Evolutionary conservation across 2,113 vertebrate genomes (phyloP), one percentile per base, ranked within the genome.

Genomic region (Gulo gulo): DNA sequence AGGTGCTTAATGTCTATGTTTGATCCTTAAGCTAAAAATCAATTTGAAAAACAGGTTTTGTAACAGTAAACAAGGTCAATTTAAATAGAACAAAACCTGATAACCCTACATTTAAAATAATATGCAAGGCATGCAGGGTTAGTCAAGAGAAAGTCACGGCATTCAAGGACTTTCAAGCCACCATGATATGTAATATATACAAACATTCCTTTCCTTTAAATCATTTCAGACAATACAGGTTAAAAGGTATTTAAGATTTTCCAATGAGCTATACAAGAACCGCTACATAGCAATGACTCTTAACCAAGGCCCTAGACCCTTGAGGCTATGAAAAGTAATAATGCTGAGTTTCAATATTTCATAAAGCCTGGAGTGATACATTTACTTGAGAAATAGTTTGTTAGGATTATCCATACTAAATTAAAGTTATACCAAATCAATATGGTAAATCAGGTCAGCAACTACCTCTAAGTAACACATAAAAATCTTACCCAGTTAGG

Each of bases 351-450:
- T 91, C 36, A 95, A 1, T 83, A 92, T 31, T 92, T 91, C 73
- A 94, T 42, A 93, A 94, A 47, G 26, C 47, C 18, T 52, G 14
- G 26, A 88, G 82, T 42, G 13, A 63, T 67, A 21, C 0, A 74
- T 23, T 93, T 88, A 94, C 57, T 55, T 95, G 59, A 95, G 74
- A 88, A 88, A 84, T 59, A 93, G 95, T 67, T 36, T 67, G 80
- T 86, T 94, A 76, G 42, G 34, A 34, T 85, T 96, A 93, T 2
- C 39, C 16, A 78, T 67, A 16, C 18, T 84, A 91, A 88, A 82
- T 31, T 42, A 82, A 91, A 96, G 92, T 55, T 15, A 71, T 42
- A 85, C 36, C 65, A 96, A 78, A 95, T 88, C 61, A 82, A 63
- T 55, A 94, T 14, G 39, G 21, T 50, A 95, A 95, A 74, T 89